Evolutionary conservation across 2,797 vertebrate genomes (phyloP).

Genomic region (Bradypus variegatus): DNA sequence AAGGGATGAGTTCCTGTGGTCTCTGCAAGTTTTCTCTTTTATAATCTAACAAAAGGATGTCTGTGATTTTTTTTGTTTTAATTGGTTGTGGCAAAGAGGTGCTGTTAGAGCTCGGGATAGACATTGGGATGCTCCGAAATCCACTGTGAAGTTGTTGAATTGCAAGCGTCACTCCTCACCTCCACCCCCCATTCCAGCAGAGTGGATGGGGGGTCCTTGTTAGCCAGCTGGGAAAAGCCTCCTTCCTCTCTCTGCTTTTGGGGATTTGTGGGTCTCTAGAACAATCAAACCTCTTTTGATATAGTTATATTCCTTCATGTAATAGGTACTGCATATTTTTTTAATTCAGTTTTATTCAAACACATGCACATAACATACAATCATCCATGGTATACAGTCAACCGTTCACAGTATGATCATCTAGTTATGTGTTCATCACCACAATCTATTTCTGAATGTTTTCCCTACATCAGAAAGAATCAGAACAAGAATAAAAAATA

Average conservation of each 20-base stretch:
- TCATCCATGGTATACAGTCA: too few species aligned
- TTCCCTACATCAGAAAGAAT: too few species aligned
- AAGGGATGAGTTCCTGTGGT: neutral
- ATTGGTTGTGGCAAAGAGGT: neutral
- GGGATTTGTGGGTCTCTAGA: conserved; percentile 11
- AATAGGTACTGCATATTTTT: conserved; percentile 57
- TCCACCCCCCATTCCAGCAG: neutral
- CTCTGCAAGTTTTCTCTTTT: neutral
- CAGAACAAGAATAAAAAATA: too few species aligned
- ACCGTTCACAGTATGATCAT: too few species aligned
- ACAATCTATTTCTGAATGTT: too few species aligned
- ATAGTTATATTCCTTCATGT: conserved; percentile 57
- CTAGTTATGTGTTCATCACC: too few species aligned
- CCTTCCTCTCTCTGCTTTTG: conserved; percentile 44
- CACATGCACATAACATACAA: too few species aligned
- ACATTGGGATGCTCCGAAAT: neutral
- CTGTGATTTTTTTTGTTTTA: neutral
- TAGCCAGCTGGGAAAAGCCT: neutral
- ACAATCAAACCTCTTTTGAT: conserved; percentile 63
- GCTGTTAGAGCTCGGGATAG: neutral
- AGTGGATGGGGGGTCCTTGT: neutral
- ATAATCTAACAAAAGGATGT: neutral
- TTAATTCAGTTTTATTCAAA: too few species aligned
- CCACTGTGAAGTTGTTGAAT: neutral
- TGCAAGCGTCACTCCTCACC: neutral